Conservation (phyloP, 2,797 vertebrate species). For the Poeciliopsis infans region DNA sequence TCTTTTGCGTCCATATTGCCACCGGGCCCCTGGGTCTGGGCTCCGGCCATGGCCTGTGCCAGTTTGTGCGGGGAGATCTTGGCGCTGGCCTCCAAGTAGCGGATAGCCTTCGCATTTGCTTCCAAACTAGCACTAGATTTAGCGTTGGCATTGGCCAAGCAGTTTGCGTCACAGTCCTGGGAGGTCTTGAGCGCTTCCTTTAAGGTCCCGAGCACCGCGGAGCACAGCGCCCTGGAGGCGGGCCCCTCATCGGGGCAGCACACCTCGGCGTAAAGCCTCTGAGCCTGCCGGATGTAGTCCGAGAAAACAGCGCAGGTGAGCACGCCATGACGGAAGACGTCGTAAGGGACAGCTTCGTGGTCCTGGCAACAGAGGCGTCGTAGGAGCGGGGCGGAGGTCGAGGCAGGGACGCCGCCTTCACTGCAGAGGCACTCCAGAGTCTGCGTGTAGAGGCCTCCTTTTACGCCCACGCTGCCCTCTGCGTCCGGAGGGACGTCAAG, state of each 20-base stretch:
- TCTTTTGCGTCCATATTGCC: slow-evolving; percentile 88
- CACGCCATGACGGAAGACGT: slow-evolving; percentile 90
- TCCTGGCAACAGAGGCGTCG: slow-evolving; percentile 88
- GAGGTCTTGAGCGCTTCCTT: slow-evolving; percentile 85
- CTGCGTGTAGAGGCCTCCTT: slow-evolving; percentile 88
- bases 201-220: slow-evolving; percentile 86
- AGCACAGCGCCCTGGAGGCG: slow-evolving; percentile 81
- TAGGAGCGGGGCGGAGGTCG: slow-evolving; percentile 83
- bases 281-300: slow-evolving; percentile 88
- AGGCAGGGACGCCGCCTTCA: slow-evolving; percentile 82
- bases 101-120: slow-evolving; percentile 66
- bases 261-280: slow-evolving; percentile 85
- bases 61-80: slow-evolving; percentile 88
- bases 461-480: slow-evolving; percentile 78
- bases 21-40: slow-evolving; percentile 67
- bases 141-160: slow-evolving; percentile 54
- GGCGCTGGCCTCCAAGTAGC: slow-evolving; percentile 90
- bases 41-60: slow-evolving; percentile 85
- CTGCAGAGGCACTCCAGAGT: slow-evolving; percentile 86
- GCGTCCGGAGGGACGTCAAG: slow-evolving; percentile 19
- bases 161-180: slow-evolving; percentile 46
- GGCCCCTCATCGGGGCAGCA: slow-evolving; percentile 72
- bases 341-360: slow-evolving; percentile 91
- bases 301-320: slow-evolving; percentile 90
- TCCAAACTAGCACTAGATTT: slow-evolving; percentile 77